Conservation (phyloP, 1,140 invertebrate species). For the Paraescarpia echinospica region DNA sequence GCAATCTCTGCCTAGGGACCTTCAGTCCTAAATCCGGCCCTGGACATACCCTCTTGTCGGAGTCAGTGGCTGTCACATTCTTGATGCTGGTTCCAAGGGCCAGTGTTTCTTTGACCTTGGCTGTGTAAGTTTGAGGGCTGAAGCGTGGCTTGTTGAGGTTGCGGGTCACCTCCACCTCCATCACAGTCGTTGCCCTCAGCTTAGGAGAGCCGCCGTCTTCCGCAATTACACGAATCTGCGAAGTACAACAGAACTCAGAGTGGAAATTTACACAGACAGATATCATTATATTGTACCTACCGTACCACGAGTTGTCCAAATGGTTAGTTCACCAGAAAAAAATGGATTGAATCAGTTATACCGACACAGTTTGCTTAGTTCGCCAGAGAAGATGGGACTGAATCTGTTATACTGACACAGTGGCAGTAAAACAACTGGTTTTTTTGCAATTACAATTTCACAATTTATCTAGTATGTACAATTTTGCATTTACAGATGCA, state of each 20-base stretch:
- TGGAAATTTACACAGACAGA: neutral
- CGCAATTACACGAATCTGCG: constrained; percentile 20
- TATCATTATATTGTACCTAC: neutral
- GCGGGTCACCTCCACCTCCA: constrained; percentile 35
- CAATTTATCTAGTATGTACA: neutral
- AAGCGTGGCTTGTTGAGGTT: constrained; percentile 20
- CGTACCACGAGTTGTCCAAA: neutral
- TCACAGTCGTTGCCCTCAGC: constrained; percentile 31
- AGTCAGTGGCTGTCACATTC: constrained; percentile 36
- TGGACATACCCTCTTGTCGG: constrained; percentile 35
- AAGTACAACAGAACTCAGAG: neutral
- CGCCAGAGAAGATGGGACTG: no score
- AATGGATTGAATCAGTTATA: no score
- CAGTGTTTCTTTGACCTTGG: constrained; percentile 35
- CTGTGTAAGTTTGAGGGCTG: neutral
- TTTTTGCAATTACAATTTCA: no score
- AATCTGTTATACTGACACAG: no score
- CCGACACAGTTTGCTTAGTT: no score
- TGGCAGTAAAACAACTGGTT: no score
- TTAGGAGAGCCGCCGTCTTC: constrained; percentile 31
- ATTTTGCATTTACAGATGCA: neutral
- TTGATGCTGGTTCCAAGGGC: constrained; percentile 34
- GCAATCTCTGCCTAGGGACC: no score
- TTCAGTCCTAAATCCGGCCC: no score
- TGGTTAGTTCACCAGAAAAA: neutral